Base-by-base conservation (phyloP, 2,113 vertebrate species). In the Marmota flaviventris region DNA sequence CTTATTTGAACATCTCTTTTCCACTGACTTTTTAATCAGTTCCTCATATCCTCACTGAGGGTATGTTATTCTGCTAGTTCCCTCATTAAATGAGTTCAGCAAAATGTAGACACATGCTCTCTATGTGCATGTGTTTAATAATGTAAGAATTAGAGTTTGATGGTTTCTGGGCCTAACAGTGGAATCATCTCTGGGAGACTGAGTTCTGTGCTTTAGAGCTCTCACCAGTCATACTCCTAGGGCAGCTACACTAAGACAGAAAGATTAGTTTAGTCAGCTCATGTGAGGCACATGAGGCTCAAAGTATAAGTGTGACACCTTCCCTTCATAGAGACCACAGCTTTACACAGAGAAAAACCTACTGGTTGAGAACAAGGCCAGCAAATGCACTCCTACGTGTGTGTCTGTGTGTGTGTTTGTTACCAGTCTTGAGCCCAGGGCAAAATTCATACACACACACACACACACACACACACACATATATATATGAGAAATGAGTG, bases 1-100 rank as follows among this genome's bases (percentile, higher is more conserved):
- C 78, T 86, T 73, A 94, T 85, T 48, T 94, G 85, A 92, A 65
- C 77, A 88, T 91, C 90, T 51, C 75, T 76, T 81, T 79, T 75
- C 56, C 45, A 42, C 42, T 78, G 89, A 93, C 51, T 65, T 95
- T 89, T 95, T 67, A 51, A 79, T 67, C 87, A 83, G 70, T 96
- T 86, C 56, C 51, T 51, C 89, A 89, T 61, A 76, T 27, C 37
- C 83, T 93, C 85, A 93, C n/a, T 84, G 67, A 93, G 39, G 39
- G 39, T 39, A 39, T 39, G 75, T 93, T 77, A 90, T 85, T 89
- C 81, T 79, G 67, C 72, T 92, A 86, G 56, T 79, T 95, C 83
- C 24, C 53, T 94, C 85, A 18, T 85, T 91, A 92, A 92, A 58
- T 93, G 81, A 96, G 63, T 61, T 37, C 72, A 45, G 45, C 56